Evolutionary conservation across 2,888 invertebrate genomes (phyloP).

Genomic region (Tachina fera): DNA sequence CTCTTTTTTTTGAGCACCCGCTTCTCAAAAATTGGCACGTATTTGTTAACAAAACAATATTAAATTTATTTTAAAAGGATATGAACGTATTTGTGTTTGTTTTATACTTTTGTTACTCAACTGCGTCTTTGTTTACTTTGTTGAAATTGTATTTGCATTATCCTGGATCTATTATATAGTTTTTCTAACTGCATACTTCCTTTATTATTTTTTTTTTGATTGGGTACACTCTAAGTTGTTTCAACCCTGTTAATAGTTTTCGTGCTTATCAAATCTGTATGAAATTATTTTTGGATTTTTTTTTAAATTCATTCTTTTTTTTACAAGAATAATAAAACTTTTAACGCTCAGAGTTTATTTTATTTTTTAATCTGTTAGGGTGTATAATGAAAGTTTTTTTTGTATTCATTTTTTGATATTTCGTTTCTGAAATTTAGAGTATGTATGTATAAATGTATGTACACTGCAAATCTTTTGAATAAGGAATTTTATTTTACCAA

Average conservation of each 20-base stretch:
- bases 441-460: neutral
- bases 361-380: slow-evolving; percentile 15
- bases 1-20: slow-evolving; percentile 7
- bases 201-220: slow-evolving; percentile 22
- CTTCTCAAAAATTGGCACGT: slow-evolving; percentile 38
- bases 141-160: slow-evolving; percentile 46
- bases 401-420: neutral
- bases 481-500: too few relatives aligned
- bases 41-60: slow-evolving; percentile 46
- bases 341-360: slow-evolving; percentile 7
- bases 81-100: neutral
- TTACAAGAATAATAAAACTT: neutral
- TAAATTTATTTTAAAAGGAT: slow-evolving; percentile 31
- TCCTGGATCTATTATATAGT: slow-evolving; percentile 35
- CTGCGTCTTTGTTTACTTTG: slow-evolving; percentile 25
- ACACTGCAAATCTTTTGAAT: too few relatives aligned
- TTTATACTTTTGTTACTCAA: neutral
- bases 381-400: slow-evolving; percentile 19
- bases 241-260: slow-evolving; percentile 30
- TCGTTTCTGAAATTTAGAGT: neutral
- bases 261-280: slow-evolving; percentile 40
- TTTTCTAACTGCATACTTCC: neutral
- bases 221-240: slow-evolving; percentile 17
- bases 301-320: neutral
- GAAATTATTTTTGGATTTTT: slow-evolving; percentile 6